Conservation (phyloP, 2,888 invertebrate species). For the Hemistola chrysoprasaria region DNA sequence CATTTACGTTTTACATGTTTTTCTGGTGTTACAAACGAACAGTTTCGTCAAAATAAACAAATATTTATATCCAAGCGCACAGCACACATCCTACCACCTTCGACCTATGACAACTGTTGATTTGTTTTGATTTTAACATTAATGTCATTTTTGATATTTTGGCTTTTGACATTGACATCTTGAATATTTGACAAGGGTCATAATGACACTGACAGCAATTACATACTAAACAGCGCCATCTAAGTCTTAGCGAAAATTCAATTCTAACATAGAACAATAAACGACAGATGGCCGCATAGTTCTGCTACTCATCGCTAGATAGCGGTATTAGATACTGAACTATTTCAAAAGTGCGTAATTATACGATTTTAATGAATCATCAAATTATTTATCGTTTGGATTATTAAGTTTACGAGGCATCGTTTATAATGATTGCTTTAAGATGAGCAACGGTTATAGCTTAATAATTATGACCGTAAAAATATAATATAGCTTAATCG, state of each 20-base stretch:
- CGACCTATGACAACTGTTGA: not conserved
- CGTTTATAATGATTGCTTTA: slow-evolving; percentile 48
- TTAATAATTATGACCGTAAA: slow-evolving; percentile 24
- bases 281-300: too few relatives aligned
- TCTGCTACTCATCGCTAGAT: slow-evolving; percentile 16
- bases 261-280: too few relatives aligned
- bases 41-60: slow-evolving; percentile 25
- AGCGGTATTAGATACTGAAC: not conserved
- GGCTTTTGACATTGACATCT: too few relatives aligned
- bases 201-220: not conserved
- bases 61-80: slow-evolving; percentile 7
- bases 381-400: slow-evolving; percentile 25
- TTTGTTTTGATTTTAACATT: too few relatives aligned
- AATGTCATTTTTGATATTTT: too few relatives aligned
- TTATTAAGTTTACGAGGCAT: slow-evolving; percentile 29
- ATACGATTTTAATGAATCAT: slow-evolving; percentile 9
- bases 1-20: slow-evolving; percentile 34
- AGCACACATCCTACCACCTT: slow-evolving; percentile 1
- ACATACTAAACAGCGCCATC: slow-evolving; percentile 1
- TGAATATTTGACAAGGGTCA: too few relatives aligned
- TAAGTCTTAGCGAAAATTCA: slow-evolving; percentile 1
- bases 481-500: slow-evolving; percentile 12
- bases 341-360: not conserved
- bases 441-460: slow-evolving; percentile 33
- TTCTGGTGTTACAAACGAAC: slow-evolving; percentile 22